Evolutionary conservation across 2,888 invertebrate species (phyloP).

Genomic region (Cremastobaeus sp.): DNA sequence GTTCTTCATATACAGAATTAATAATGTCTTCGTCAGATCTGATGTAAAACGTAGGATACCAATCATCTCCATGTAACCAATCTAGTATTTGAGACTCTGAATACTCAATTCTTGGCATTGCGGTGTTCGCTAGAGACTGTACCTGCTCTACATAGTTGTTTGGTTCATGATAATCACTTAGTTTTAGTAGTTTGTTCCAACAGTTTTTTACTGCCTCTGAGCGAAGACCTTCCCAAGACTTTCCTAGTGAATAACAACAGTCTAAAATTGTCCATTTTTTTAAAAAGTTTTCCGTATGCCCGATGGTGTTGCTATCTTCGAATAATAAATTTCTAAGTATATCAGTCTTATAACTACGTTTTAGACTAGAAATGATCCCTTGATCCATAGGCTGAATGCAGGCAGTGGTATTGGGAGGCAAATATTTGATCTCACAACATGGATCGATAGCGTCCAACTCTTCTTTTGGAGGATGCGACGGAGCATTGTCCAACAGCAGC

Average conservation of each 20-base stretch:
- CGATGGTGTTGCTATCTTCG: background rate
- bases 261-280: constrained; percentile 22
- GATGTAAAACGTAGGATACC: constrained; percentile 10
- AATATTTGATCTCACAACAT: background rate
- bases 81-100: background rate
- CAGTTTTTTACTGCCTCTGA: constrained; percentile 9
- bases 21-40: constrained; percentile 13
- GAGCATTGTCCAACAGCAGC: constrained; percentile 19
- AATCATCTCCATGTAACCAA: constrained; percentile 7
- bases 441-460: constrained; percentile 12
- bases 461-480: constrained; percentile 12
- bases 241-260: constrained; percentile 14
- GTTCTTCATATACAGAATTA: background rate
- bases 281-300: background rate
- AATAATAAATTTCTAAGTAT: constrained; percentile 15
- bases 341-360: constrained; percentile 3
- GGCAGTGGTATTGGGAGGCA: constrained; percentile 17
- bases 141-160: background rate
- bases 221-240: background rate
- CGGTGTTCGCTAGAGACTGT: background rate
- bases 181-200: constrained; percentile 12
- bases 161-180: background rate
- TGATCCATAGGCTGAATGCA: constrained; percentile 21
- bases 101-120: background rate
- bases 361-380: constrained; percentile 14